These are phyloP conservation scores for Drosophila murphyi DNA, from an alignment of 1,140 invertebrate genomes.

Conservation along the genomic window DNA sequence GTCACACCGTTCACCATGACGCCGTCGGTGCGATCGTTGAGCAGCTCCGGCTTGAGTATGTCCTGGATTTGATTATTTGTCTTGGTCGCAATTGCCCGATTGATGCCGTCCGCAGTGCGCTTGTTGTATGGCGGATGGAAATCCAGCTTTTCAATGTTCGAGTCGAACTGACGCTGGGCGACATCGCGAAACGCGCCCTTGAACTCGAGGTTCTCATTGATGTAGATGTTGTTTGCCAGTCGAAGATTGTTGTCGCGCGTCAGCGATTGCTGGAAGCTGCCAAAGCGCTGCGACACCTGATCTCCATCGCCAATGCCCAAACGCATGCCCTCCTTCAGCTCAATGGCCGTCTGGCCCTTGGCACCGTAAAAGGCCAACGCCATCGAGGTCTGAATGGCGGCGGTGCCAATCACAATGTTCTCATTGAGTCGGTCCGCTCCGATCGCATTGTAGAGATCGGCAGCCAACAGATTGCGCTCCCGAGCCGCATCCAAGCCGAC, in stretches of 20 bases:
- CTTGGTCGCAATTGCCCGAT: constrained; percentile 65
- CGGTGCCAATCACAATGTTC: constrained; percentile 74
- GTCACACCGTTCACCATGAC: constrained; percentile 74
- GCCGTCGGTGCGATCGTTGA: constrained; percentile 76
- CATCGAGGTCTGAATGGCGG: constrained; percentile 77
- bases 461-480: constrained; percentile 74
- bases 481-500: constrained; percentile 48
- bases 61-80: constrained; percentile 73
- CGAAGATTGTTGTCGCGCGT: constrained; percentile 76
- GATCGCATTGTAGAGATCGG: constrained; percentile 77
- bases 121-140: constrained; percentile 83
- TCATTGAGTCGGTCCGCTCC: constrained; percentile 68
- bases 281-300: constrained; percentile 69
- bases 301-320: constrained; percentile 68
- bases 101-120: constrained; percentile 78
- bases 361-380: constrained; percentile 76
- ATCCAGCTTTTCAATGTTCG: constrained; percentile 76
- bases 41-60: constrained; percentile 63
- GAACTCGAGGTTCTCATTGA: constrained; percentile 79
- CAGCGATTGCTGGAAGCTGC: constrained; percentile 68
- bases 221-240: constrained; percentile 78
- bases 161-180: constrained; percentile 77
- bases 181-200: constrained; percentile 76
- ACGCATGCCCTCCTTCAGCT: constrained; percentile 70
- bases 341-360: constrained; percentile 75